Percentiles rank a stretch among this genome's conserved stretches.
These are phyloP conservation scores for Drosophila atripex DNA, from an alignment of 2,888 invertebrate species.

Conservation along the genomic window DNA sequence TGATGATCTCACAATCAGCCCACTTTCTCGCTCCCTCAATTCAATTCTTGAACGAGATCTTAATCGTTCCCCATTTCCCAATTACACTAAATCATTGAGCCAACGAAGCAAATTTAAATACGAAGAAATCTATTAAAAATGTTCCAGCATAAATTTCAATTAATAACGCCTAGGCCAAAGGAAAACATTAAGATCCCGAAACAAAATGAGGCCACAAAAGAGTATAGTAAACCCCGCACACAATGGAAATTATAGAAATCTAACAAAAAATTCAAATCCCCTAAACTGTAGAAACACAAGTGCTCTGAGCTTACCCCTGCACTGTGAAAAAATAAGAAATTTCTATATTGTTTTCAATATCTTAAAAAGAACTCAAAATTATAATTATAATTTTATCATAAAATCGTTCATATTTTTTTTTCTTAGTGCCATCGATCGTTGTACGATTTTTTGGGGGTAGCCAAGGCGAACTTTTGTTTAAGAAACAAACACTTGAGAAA, in stretches of 20 bases:
- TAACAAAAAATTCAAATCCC: constrained; percentile 23
- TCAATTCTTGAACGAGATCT: constrained; percentile 58
- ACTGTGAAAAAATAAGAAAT: constrained; percentile 4
- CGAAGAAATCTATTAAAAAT: constrained; percentile 73
- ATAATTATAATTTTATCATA: no score
- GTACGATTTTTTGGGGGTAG: constrained; percentile 43
- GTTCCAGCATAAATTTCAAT: constrained; percentile 78
- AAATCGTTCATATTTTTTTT: background rate
- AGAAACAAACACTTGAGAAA: constrained; percentile 63
- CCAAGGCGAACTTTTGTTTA: constrained; percentile 30
- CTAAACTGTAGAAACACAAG: constrained; percentile 24
- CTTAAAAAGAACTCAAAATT: no score
- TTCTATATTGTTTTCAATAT: no score
- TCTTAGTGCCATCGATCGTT: background rate
- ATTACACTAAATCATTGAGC: constrained; percentile 74
- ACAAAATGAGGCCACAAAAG: constrained; percentile 68
- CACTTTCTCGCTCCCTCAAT: constrained; percentile 56
- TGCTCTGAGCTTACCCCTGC: constrained; percentile 36
- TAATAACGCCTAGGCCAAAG: constrained; percentile 62
- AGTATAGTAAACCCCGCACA: constrained; percentile 60
- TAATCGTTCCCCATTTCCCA: constrained; percentile 60
- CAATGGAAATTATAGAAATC: constrained; percentile 25
- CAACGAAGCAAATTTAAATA: constrained; percentile 69
- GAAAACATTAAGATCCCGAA: constrained; percentile 10
- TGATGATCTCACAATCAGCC: constrained; percentile 74